These are phyloP conservation scores for Mus minutoides DNA, from an alignment of 2,797 vertebrate species.

Conservation along the genomic window DNA sequence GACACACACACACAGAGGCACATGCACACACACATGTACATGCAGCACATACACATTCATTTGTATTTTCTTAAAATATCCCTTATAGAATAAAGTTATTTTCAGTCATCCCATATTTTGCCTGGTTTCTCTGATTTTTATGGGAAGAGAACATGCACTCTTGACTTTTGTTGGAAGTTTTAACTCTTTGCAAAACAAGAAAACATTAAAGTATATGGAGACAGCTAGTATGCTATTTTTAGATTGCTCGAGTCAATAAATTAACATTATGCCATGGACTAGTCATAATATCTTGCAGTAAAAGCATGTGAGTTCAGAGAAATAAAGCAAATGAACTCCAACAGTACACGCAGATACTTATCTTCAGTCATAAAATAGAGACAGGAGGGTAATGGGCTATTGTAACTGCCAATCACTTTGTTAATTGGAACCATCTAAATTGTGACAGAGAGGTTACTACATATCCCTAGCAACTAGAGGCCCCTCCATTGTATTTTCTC, in stretches of 20 bases:
- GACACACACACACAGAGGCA: no score
- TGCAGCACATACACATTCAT: not conserved
- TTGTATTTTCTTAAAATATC: not conserved
- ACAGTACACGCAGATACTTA: not conserved
- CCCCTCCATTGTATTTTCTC: not conserved
- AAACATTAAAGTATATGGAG: not conserved
- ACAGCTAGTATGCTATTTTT: not conserved
- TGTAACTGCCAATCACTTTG: not conserved
- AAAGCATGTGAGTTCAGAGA: not conserved
- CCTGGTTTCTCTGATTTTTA: not conserved
- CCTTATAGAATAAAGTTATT: conserved; percentile 6
- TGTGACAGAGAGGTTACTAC: not conserved
- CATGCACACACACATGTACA: not conserved
- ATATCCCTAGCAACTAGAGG: not conserved
- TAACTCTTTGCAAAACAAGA: not conserved
- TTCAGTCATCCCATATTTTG: not conserved
- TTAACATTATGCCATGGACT: not conserved
- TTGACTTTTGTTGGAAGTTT: not conserved
- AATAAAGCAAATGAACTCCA: not conserved
- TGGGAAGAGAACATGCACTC: not conserved
- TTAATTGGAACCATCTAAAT: not conserved
- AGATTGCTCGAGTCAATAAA: not conserved
- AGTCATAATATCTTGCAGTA: not conserved
- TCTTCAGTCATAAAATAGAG: conserved; percentile 1
- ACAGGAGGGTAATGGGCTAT: not conserved